These are phyloP conservation scores for Diabrotica balteata DNA, from an alignment of 2,888 invertebrate genomes.

Conservation along the genomic window DNA sequence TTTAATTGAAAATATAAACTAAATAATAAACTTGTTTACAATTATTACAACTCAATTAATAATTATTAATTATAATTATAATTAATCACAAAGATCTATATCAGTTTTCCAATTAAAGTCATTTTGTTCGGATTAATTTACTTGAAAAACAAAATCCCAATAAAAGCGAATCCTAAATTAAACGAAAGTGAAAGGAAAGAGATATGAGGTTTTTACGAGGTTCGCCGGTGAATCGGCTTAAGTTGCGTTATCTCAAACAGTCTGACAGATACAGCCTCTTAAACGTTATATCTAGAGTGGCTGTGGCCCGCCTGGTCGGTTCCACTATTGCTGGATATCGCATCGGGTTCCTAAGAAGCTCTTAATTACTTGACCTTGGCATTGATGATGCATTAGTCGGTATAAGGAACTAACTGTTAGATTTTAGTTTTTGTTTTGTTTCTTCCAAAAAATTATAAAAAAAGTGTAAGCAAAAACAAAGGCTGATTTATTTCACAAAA, in stretches of 20 bases:
- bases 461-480: too few relatives aligned
- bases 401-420: background rate
- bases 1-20: too few relatives aligned
- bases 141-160: background rate
- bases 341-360: constrained; percentile 7
- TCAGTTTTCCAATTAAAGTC: background rate
- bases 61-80: too few relatives aligned
- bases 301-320: constrained; percentile 6
- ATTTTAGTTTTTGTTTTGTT: too few relatives aligned
- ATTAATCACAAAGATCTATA: too few relatives aligned
- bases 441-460: too few relatives aligned
- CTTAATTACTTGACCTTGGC: constrained; percentile 10
- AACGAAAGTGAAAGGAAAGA: constrained; percentile 10
- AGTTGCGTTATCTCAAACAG: constrained; percentile 10
- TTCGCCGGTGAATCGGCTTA: constrained; percentile 1
- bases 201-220: constrained; percentile 4
- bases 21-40: too few relatives aligned
- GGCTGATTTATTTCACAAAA: too few relatives aligned
- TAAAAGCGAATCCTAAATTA: constrained; percentile 9
- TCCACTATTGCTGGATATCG: constrained; percentile 1
- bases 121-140: background rate
- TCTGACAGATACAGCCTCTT: constrained; percentile 18
- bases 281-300: constrained; percentile 14
- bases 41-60: too few relatives aligned
- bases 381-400: background rate